Conservation (phyloP, 2,888 invertebrate genomes). For the Hedychridium roseum region DNA sequence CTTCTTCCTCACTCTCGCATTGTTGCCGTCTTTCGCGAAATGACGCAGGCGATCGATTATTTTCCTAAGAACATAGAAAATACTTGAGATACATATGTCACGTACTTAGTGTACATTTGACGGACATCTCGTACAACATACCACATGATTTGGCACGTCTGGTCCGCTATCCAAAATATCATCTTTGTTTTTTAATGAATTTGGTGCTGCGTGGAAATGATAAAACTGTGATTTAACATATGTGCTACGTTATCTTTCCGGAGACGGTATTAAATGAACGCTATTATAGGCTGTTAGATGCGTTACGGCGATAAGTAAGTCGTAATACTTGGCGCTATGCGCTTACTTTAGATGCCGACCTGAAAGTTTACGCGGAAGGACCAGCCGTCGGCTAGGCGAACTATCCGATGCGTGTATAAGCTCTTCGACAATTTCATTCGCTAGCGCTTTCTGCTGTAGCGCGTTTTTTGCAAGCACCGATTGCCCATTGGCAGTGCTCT, state of each 20-base stretch:
- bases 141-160: conserved; percentile 39
- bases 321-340: too few species aligned
- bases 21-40: conserved; percentile 44
- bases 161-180: conserved; percentile 43
- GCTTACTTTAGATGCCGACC: too few species aligned
- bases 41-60: conserved; percentile 30
- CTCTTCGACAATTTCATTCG: conserved; percentile 21
- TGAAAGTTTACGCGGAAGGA: conserved; percentile 26
- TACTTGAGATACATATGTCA: not conserved
- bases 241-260: conserved; percentile 34
- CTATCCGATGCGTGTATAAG: conserved; percentile 16
- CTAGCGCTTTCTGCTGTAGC: conserved; percentile 3
- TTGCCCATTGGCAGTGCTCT: conserved; percentile 8
- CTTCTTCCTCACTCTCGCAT: conserved; percentile 71
- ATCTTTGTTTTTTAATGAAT: conserved; percentile 36
- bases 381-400: conserved; percentile 14
- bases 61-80: conserved; percentile 29
- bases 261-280: too few species aligned
- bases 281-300: too few species aligned
- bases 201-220: conserved; percentile 46
- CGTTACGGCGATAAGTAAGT: too few species aligned
- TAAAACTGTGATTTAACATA: conserved; percentile 45
- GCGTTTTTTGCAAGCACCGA: conserved; percentile 12
- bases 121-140: conserved; percentile 32
- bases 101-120: not conserved